Conservation (phyloP, 2,888 invertebrate species). For the Dynastes hyllus region DNA sequence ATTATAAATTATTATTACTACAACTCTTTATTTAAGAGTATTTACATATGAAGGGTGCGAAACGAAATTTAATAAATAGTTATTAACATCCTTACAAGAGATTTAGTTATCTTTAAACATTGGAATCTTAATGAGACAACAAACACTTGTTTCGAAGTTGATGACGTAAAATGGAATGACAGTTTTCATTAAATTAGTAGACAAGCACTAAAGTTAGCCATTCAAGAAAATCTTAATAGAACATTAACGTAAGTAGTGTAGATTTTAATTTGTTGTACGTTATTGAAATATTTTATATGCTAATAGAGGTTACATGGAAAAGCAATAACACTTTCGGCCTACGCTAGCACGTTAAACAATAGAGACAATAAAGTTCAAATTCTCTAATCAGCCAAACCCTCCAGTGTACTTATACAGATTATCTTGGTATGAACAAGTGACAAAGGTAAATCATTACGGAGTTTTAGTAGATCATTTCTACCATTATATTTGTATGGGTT, state of each 20-base stretch:
- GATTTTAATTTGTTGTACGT: constrained; percentile 1
- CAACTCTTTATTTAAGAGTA: not conserved
- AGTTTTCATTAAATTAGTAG: too few species aligned
- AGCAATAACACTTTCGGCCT: constrained; percentile 41
- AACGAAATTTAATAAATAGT: too few species aligned
- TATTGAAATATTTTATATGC: constrained; percentile 31
- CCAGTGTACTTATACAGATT: not conserved
- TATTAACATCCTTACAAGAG: too few species aligned
- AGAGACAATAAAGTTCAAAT: constrained; percentile 42
- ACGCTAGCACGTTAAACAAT: constrained; percentile 43
- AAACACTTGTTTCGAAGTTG: too few species aligned
- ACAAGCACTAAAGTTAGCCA: too few species aligned
- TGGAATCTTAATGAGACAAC: too few species aligned
- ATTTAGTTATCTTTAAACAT: too few species aligned
- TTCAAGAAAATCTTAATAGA: not conserved
- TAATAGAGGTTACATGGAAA: constrained; percentile 25
- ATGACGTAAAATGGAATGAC: too few species aligned
- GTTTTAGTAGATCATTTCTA: too few species aligned
- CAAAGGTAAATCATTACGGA: not conserved
- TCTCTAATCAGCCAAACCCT: constrained; percentile 33
- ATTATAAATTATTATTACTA: not conserved
- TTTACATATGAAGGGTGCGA: not conserved
- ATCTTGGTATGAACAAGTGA: not conserved
- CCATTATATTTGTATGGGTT: too few species aligned
- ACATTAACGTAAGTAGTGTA: not conserved